phyloP scores from a whole-genome alignment of 2,113 vertebrate genomes.

The Calyptomena viridis region DNA sequence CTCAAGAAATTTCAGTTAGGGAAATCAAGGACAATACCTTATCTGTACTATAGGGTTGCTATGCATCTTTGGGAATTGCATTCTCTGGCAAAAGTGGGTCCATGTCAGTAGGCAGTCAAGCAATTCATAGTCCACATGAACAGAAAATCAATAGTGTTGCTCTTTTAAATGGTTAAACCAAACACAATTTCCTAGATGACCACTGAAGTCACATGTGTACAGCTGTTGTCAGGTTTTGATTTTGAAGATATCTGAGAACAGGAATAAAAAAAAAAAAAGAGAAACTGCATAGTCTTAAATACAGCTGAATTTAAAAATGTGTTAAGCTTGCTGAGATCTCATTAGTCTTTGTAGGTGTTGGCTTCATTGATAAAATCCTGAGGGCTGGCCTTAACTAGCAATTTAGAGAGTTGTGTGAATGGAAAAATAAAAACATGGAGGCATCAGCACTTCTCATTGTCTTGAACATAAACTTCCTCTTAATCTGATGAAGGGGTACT shows the following conservation, averaged over 20 bases:
- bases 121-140: background rate
- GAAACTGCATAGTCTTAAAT: background rate
- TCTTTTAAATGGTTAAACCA: background rate
- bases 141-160: background rate
- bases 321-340: background rate
- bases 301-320: background rate
- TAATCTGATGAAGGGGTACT: background rate
- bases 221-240: background rate
- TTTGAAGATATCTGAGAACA: background rate
- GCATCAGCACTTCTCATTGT: background rate
- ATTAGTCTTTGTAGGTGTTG: background rate
- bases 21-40: conserved; percentile 31
- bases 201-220: background rate
- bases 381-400: background rate
- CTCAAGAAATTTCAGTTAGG: background rate
- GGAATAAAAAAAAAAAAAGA: background rate
- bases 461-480: background rate
- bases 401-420: background rate
- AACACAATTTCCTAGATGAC: background rate
- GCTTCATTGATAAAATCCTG: conserved; percentile 1
- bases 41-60: background rate
- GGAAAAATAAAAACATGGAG: background rate
- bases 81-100: background rate
- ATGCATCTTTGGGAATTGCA: background rate
- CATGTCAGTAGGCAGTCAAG: background rate